Evolutionary conservation across 2,113 vertebrate species (phyloP), one percentile per base, ranked within the genome.

Genomic region (Heteronetta atricapilla): DNA sequence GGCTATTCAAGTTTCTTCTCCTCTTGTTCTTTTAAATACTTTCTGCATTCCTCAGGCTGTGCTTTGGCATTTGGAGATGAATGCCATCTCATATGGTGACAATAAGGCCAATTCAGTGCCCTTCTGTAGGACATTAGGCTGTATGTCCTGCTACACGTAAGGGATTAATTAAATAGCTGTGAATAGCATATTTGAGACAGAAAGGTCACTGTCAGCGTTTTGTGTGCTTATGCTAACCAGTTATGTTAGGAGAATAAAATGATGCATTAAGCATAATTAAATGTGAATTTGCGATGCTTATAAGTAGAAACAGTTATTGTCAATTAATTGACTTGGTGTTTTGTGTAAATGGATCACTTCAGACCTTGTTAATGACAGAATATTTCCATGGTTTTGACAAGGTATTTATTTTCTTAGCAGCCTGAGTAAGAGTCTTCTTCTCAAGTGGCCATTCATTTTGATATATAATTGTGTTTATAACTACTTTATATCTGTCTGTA

Each of bases 21-120:
- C 62, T 38, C 79, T 85, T 42, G 64, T 77, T 82, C 87, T 77
- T 92, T 70, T 87, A 74, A 94, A 94, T 93, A 42, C 87, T 92
- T 95, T 38, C 88, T 18, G 13, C 90, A 96, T 96, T 94, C 88
- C 86, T 93, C 29, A 4, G 68, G n/a, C 90, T 82, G 52, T 0
- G 5, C 88, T 66, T 60, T 96, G 94, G 92, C 92, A 96, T 96
- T 96, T 97, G 92, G 92, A 66, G 50, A 90, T 88, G 92, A 95
- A 96, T 96, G 83, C 88, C 86, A 95, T 93, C 93, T 93, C 94
- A 40, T 88, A 7, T 93, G 90, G 92, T 92, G 86, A 97, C 89
- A 96, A 66, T 86, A 69, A 93, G 69, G 63, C 84, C 86, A 90
- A 53, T 96, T 91, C 85, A 89, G 88, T 95, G 93, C 70, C 74